These are phyloP conservation scores for Oryzias curvinotus DNA, from an alignment of 2,113 vertebrate species.

Conservation along the genomic window DNA sequence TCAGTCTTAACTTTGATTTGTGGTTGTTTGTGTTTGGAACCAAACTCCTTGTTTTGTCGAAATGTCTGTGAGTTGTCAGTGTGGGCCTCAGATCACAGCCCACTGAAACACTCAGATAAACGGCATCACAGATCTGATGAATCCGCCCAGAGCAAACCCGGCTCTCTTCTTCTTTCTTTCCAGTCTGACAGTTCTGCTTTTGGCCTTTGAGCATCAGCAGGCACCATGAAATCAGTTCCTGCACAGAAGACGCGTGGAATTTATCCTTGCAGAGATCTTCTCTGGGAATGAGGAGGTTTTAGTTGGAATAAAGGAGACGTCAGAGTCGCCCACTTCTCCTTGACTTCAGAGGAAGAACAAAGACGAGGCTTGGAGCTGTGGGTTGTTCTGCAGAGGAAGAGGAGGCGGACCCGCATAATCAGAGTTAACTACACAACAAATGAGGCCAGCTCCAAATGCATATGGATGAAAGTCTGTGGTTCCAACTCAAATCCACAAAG, in stretches of 20 bases:
- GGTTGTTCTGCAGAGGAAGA: neutral
- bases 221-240: conserved; percentile 7
- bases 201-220: conserved; percentile 1
- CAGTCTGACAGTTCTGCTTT: neutral
- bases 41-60: too few species aligned
- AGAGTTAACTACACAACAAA: neutral
- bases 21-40: too few species aligned
- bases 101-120: too few species aligned
- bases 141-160: too few species aligned
- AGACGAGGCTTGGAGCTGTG: neutral
- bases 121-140: too few species aligned
- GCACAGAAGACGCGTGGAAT: neutral
- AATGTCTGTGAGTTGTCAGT: too few species aligned
- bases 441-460: neutral
- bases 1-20: too few species aligned
- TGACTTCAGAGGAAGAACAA: neutral
- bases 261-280: neutral
- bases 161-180: neutral
- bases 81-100: too few species aligned
- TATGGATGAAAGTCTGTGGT: too few species aligned
- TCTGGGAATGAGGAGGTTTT: neutral
- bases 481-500: too few species aligned
- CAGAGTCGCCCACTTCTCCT: neutral
- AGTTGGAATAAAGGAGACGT: neutral
- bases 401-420: neutral